These are phyloP conservation scores for Patella ulyssiponensis DNA, from an alignment of 2,888 invertebrate genomes.

Conservation along the genomic window DNA sequence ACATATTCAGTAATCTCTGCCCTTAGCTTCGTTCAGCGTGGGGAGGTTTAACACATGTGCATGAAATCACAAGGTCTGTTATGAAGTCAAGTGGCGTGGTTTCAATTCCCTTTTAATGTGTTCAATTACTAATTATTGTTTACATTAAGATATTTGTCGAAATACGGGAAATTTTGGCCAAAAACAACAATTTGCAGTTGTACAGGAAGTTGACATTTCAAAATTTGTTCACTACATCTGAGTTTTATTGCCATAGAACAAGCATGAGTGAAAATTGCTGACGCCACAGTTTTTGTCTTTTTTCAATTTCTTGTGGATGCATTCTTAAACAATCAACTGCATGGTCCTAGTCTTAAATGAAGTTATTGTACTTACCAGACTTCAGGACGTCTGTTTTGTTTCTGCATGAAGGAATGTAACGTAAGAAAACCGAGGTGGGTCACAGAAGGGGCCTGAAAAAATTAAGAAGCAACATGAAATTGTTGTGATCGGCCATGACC, in stretches of 20 bases:
- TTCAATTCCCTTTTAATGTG: no score
- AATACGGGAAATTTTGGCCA: not conserved
- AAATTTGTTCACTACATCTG: not conserved
- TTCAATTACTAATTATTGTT: no score
- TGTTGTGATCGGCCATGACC: not conserved
- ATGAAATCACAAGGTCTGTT: no score
- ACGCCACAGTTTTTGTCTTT: not conserved
- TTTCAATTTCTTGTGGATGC: no score
- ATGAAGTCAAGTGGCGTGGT: no score
- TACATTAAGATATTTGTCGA: no score
- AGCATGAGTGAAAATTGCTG: not conserved
- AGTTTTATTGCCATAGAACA: not conserved
- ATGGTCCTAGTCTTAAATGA: not conserved
- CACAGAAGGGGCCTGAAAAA: slow-evolving; percentile 57
- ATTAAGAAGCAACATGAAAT: slow-evolving; percentile 1
- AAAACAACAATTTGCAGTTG: not conserved
- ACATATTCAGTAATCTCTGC: no score
- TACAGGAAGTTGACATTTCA: not conserved
- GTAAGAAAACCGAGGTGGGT: slow-evolving; percentile 64
- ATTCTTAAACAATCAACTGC: not conserved
- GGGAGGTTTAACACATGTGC: no score
- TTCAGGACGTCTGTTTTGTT: slow-evolving; percentile 55
- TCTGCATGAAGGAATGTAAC: slow-evolving; percentile 57
- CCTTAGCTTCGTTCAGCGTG: no score
- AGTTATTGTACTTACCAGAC: slow-evolving; percentile 54